A percentile compares a stretch with the other conserved stretches of the same genome.
These are phyloP conservation scores for Galago senegalensis DNA, from an alignment of 2,797 vertebrate genomes.

Conservation along the genomic window DNA sequence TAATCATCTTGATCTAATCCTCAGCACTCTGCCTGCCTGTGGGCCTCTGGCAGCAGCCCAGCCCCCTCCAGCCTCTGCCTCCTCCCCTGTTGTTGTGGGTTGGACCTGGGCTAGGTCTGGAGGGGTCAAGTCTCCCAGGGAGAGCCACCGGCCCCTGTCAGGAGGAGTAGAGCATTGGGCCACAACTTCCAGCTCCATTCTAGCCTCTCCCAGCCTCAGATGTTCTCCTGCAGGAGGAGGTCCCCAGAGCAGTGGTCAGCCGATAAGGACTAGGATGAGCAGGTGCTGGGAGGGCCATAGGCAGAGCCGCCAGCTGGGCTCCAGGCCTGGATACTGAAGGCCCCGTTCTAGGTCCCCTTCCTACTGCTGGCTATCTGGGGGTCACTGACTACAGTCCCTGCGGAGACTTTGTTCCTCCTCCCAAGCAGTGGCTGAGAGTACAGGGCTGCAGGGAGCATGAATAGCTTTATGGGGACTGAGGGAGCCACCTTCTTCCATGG, in stretches of 20 bases:
- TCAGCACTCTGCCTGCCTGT: not conserved
- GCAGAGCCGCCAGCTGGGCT: not conserved
- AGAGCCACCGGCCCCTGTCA: accelerated
- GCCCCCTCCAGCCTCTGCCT: not conserved
- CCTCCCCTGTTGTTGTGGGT: not conserved
- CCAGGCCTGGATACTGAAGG: not conserved
- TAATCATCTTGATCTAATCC: slow-evolving; percentile 1
- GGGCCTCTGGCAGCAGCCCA: not conserved
- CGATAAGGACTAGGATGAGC: not conserved
- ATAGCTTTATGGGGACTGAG: accelerated
- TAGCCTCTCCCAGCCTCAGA: not conserved
- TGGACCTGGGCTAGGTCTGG: not conserved
- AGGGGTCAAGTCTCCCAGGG: not conserved
- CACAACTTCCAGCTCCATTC: accelerated
- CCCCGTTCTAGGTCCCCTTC: not conserved
- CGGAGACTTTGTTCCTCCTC: not conserved
- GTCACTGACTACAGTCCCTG: not conserved
- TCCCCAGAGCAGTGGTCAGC: too few species aligned
- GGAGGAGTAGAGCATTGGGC: not conserved
- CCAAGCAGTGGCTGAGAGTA: not conserved
- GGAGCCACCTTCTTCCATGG: accelerated
- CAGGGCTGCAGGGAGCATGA: too few species aligned
- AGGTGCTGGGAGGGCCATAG: not conserved
- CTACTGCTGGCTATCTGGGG: too few species aligned
- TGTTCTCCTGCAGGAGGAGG: accelerated